Evolutionary conservation across 1,140 invertebrate species (phyloP), one percentile per base, ranked within the genome.

Genomic region (Tetramorium simillimum): DNA sequence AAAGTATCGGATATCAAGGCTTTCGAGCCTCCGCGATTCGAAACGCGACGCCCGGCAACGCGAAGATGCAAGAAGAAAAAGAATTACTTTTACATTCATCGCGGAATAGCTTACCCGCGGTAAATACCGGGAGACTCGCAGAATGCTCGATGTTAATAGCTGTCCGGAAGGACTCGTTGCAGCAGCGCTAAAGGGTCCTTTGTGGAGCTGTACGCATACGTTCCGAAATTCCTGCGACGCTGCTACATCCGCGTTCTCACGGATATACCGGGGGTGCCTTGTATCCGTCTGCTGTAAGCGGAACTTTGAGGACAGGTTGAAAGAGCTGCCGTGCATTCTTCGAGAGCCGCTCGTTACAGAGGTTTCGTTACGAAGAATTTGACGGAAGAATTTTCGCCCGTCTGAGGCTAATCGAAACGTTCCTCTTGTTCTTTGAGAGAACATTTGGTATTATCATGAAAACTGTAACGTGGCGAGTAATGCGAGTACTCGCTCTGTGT

Each of bases 361-460:
- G 33, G 21, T 46, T 49, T 60, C 58, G 73, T 51, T 43, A 43
- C 51, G 73, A 67, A 63, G 84, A 88, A 85, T 77, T 62, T 75
- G 67, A 72, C 60, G 62, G 58, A 77, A 75, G 69, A 84, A 84
- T 89, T 90, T 58, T 90, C 51, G 76, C 46, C 12, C 18, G 58
- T 9, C 33, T 33, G 33, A 75, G 62, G 12, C 72, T 72, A 73
- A 82, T 84, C 56, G 72, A 85, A 63, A 76, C 14, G 80, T 75
- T 72, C 53, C 33, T 51, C 33, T 43, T 21, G 21, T 49, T 62
- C 87, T 88, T 88, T 81, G 84, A 69, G 43, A 49, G 40, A 89
- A 53, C 70, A 75, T 72, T 76, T 80, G 24, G 75, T 76, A 89
- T 88, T 88, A 86, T 80, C 87, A 37, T 33, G 69, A 70, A 88